Conservation (phyloP, 2,797 vertebrate species). For the Acropternis orthonyx region DNA sequence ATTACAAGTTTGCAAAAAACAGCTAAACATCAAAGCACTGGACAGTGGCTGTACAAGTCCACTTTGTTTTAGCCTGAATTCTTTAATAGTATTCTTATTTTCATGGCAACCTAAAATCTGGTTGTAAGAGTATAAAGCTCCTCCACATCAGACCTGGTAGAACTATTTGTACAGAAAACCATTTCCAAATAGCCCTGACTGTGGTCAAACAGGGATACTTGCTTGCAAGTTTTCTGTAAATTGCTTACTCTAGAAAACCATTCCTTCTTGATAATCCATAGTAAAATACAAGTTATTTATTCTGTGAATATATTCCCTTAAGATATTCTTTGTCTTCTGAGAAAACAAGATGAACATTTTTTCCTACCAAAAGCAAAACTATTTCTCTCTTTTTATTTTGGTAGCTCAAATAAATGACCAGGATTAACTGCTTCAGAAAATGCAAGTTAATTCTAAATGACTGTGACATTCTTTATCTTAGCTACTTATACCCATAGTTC, state of each 20-base stretch:
- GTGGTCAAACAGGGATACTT: not conserved
- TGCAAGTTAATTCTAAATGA: not conserved
- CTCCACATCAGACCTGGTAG: not conserved
- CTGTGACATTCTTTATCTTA: not conserved
- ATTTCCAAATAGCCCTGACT: not conserved
- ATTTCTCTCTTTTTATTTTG: not conserved
- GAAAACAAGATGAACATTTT: not conserved
- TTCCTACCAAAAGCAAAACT: not conserved
- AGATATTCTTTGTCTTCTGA: not conserved
- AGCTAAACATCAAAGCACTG: not conserved
- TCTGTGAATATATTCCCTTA: not conserved
- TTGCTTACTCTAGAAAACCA: not conserved
- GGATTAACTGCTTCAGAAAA: not conserved
- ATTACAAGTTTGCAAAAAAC: not conserved
- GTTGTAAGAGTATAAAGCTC: not conserved
- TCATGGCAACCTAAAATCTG: not conserved
- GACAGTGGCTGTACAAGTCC: not conserved
- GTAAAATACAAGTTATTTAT: not conserved
- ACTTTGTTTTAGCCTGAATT: not conserved
- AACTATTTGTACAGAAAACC: not conserved
- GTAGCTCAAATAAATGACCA: not conserved
- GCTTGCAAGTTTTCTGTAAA: not conserved
- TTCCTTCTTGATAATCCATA: not conserved
- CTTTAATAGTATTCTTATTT: not conserved
- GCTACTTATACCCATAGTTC: not conserved